Conservation (phyloP, 2,797 vertebrate species). For the Echeneis naucrates region DNA sequence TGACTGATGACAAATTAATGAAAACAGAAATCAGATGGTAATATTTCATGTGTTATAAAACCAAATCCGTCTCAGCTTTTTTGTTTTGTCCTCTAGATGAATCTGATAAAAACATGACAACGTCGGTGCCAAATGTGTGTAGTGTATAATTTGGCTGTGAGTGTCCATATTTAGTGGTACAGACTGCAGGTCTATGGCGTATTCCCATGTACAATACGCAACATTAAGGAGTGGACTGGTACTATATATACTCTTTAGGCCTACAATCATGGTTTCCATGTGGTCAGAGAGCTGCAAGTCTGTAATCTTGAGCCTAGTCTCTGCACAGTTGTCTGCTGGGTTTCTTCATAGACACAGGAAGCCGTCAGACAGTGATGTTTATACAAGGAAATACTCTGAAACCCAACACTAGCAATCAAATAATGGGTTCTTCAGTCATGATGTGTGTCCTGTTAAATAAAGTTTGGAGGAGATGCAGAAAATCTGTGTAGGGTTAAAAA, state of each 20-base stretch:
- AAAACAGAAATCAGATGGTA: conserved; percentile 40
- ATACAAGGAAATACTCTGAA: conserved; percentile 52
- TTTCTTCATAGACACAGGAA: conserved; percentile 60
- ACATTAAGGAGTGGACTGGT: conserved; percentile 73
- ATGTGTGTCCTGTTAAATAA: conserved; percentile 13
- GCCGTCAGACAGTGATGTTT: conserved; percentile 59
- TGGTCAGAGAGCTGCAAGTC: conserved; percentile 72
- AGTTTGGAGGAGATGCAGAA: conserved; percentile 6
- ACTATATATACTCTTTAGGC: conserved; percentile 83
- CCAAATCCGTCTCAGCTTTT: conserved; percentile 2
- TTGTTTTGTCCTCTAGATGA: conserved; percentile 6
- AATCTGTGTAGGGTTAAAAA: conserved; percentile 13
- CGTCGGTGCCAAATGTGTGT: conserved; percentile 37
- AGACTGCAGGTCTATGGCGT: conserved; percentile 58
- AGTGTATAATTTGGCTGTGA: conserved; percentile 72
- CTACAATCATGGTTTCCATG: conserved; percentile 83
- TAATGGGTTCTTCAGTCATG: conserved; percentile 10
- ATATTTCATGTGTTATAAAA: conserved; percentile 25
- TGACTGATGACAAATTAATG: conserved; percentile 52
- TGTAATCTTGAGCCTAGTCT: conserved; percentile 72
- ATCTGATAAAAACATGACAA: conserved; percentile 37
- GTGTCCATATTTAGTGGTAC: conserved; percentile 51
- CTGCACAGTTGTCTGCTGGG: conserved; percentile 38
- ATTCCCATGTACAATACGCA: conserved; percentile 57
- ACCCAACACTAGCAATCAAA: conserved; percentile 6